Percentiles rank a stretch among this genome's conserved stretches.
phyloP scores from a whole-genome alignment of 2,113 vertebrate species.

The Pycnonotus jocosus region DNA sequence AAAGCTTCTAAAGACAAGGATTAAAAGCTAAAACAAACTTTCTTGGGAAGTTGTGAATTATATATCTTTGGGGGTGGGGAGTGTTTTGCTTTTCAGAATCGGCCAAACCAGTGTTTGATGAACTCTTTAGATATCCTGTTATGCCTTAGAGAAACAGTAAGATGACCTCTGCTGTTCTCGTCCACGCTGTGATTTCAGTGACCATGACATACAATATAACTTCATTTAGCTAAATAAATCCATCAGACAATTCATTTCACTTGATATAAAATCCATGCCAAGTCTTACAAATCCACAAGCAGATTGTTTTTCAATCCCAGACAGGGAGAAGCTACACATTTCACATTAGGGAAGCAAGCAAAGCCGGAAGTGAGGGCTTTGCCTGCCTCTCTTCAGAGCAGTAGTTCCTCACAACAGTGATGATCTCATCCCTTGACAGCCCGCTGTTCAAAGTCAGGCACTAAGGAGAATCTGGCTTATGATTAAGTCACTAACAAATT shows the following conservation, averaged over 20 bases:
- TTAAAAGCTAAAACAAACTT: not conserved
- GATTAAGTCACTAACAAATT: not conserved
- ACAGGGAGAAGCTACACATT: not conserved
- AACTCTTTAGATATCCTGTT: not conserved
- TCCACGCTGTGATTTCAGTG: not conserved
- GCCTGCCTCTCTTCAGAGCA: not conserved
- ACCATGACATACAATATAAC: not conserved
- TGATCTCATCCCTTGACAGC: not conserved
- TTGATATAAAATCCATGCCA: not conserved
- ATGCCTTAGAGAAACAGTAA: not conserved
- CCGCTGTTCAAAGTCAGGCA: not conserved
- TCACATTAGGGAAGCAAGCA: not conserved
- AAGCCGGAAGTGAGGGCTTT: not conserved
- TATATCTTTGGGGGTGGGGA: rapidly evolving
- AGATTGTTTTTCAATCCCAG: not conserved
- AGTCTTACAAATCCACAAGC: not conserved
- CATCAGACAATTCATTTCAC: not conserved
- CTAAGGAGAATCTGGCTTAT: not conserved
- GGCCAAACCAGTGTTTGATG: not conserved
- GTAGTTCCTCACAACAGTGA: not conserved
- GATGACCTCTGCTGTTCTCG: not conserved
- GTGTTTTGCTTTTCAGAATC: not conserved
- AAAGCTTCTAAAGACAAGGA: not conserved
- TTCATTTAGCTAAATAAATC: not conserved
- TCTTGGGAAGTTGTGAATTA: not conserved